phyloP scores from a whole-genome alignment of 2,113 vertebrate genomes.

The Erinaceus europaeus region DNA sequence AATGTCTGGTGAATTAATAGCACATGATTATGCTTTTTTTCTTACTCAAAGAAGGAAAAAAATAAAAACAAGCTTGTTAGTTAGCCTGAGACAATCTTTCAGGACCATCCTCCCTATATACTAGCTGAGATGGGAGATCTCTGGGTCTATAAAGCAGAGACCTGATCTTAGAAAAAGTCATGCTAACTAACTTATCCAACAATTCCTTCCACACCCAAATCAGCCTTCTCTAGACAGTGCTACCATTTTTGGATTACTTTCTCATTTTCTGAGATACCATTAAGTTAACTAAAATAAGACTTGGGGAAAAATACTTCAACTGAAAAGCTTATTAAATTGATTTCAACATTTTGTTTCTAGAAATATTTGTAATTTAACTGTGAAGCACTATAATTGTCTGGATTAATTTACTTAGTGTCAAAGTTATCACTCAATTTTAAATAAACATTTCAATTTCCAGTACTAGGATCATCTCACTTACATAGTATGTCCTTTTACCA shows the following conservation, averaged over 20 bases:
- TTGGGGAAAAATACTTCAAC: not conserved
- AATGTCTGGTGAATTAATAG: not conserved
- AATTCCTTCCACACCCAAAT: not conserved
- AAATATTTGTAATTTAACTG: conserved; percentile 8
- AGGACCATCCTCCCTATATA: not conserved
- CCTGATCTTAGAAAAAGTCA: not conserved
- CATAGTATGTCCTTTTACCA: too few relatives aligned
- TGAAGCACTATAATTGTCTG: not conserved
- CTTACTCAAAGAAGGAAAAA: not conserved
- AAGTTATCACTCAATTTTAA: not conserved
- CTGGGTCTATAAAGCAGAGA: not conserved
- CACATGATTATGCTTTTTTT: not conserved
- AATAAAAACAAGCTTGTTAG: not conserved
- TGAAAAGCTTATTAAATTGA: conserved; percentile 28
- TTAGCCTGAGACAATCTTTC: not conserved
- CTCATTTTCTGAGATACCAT: not conserved
- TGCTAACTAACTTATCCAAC: not conserved
- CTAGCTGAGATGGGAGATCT: not conserved
- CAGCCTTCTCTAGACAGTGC: not conserved
- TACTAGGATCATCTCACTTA: too few relatives aligned
- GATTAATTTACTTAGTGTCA: conserved; percentile 18
- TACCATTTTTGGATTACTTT: conserved; percentile 3
- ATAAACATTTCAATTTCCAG: not conserved
- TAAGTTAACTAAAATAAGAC: conserved; percentile 7
- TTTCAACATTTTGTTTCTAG: conserved; percentile 2